Evolutionary conservation across 2,797 vertebrate species (phyloP), one percentile per base, ranked within the genome.

Genomic region (Salarias fasciatus): DNA sequence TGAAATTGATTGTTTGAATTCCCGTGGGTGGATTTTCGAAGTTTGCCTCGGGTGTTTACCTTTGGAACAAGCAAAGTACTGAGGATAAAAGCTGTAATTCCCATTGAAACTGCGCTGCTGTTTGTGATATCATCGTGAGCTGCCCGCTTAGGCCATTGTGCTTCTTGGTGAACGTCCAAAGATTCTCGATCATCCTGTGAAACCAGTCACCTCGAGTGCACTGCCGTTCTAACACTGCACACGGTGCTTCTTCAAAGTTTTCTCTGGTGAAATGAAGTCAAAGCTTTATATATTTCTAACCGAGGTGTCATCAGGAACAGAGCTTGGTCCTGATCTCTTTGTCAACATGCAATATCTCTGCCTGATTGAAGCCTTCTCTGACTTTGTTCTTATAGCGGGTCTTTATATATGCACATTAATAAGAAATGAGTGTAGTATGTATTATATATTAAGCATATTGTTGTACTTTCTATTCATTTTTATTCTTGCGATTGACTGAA

Each of bases 41-140:
- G 30, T 33, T 49, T 11, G 15, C 50, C 11, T 53, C 40, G 43
- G 37, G 1, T 6, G 33, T 65, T 31, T 52, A 5, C 51, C 15
- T 30, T 37, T 44, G 52, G 41, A 45, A 50, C 52, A 33, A 41
- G 37, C 6, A 40, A 41, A 42, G 15, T 18, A 33, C 35, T 59
- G 38, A 42, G 24, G 31, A 51, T 24, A 0, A 11, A 54, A 31
- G 48, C 36, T 53, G 54, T 47, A 30, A 55, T 58, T 52, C 46
- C 0, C 1, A 37, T 31, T 29, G 8, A 30, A 40, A 5, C 30
- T 14, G 43, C 43, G n/a, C 18, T 0, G 31, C 44, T 0, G n/a
- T 49, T 38, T 28, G 37, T 42, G 45, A 38, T 45, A 30, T 37
- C 38, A 29, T 18, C 14, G 12, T 15, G 14, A 40, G 6, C 44